A percentile compares a stretch with the other conserved stretches of the same genome.
phyloP scores from a whole-genome alignment of 2,797 vertebrate species.

The Pipistrellus nathusii region DNA sequence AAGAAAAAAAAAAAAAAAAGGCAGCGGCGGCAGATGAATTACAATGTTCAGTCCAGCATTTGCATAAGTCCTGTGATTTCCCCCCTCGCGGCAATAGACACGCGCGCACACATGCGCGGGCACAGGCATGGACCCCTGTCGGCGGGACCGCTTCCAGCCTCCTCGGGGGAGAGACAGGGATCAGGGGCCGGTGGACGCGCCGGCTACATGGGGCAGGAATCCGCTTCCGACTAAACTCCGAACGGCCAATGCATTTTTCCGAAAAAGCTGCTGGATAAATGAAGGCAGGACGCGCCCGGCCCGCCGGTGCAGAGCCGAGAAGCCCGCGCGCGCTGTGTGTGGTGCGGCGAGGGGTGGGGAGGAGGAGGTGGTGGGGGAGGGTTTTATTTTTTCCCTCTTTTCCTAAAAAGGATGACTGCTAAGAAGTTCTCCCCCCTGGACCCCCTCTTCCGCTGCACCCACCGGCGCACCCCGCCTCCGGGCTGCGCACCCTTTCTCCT shows the following conservation, averaged over 20 bases:
- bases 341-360: constrained; percentile 72
- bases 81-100: constrained; percentile 80
- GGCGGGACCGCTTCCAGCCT: constrained; percentile 78
- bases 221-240: constrained; percentile 76
- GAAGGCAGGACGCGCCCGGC: constrained; percentile 78
- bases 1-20: constrained; percentile 64
- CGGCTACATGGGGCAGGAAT: constrained; percentile 15
- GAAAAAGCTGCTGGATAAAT: constrained; percentile 73
- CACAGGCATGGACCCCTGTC: constrained; percentile 80
- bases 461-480: constrained; percentile 81
- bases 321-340: constrained; percentile 80
- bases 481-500: constrained; percentile 81
- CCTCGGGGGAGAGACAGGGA: constrained; percentile 48
- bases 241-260: constrained; percentile 77
- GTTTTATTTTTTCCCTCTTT: constrained; percentile 76
- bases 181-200: constrained; percentile 27
- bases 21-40: constrained; percentile 83
- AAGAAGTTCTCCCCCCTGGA: constrained; percentile 78
- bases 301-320: constrained; percentile 74
- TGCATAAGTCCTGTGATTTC: constrained; percentile 82
- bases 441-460: constrained; percentile 81
- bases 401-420: constrained; percentile 81
- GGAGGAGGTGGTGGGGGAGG: constrained; percentile 72
- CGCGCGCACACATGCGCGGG: constrained; percentile 76
- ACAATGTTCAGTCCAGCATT: constrained; percentile 80